Conservation (phyloP, 1,140 invertebrate species). For the Drosophila lacertosa region DNA sequence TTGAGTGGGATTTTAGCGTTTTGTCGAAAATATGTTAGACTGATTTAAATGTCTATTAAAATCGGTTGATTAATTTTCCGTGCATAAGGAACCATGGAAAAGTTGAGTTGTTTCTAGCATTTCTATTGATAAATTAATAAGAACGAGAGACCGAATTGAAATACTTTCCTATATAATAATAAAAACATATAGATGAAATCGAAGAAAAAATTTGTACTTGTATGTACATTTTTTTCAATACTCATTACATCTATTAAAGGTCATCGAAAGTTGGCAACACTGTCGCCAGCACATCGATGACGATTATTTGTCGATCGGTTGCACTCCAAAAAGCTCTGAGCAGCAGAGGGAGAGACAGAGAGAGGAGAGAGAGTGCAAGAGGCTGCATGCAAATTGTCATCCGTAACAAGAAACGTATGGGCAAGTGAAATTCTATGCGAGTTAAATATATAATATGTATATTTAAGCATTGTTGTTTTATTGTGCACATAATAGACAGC, state of each 20-base stretch:
- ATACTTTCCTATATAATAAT: too few species aligned
- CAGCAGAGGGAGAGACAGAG: background rate
- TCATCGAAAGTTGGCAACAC: background rate
- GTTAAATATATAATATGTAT: background rate
- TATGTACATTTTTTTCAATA: too few species aligned
- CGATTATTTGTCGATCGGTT: constrained; percentile 6
- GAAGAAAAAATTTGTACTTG: too few species aligned
- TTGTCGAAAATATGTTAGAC: too few species aligned
- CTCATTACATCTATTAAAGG: background rate
- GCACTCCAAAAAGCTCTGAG: background rate
- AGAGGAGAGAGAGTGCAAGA: background rate
- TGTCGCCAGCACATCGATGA: background rate
- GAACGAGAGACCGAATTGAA: too few species aligned
- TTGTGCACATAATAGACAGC: constrained; percentile 21
- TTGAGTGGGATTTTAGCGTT: too few species aligned
- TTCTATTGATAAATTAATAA: too few species aligned
- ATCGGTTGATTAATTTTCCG: too few species aligned
- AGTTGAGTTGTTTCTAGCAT: too few species aligned
- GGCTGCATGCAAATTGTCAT: constrained; percentile 10
- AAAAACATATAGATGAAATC: too few species aligned
- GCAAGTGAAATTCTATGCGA: constrained; percentile 19
- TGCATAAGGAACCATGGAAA: too few species aligned
- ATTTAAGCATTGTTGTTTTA: constrained; percentile 12
- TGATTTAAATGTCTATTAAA: too few species aligned
- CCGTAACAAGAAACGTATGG: constrained; percentile 7